Conservation (phyloP, 2,888 invertebrate species). For the Zeuzera pyrina region DNA sequence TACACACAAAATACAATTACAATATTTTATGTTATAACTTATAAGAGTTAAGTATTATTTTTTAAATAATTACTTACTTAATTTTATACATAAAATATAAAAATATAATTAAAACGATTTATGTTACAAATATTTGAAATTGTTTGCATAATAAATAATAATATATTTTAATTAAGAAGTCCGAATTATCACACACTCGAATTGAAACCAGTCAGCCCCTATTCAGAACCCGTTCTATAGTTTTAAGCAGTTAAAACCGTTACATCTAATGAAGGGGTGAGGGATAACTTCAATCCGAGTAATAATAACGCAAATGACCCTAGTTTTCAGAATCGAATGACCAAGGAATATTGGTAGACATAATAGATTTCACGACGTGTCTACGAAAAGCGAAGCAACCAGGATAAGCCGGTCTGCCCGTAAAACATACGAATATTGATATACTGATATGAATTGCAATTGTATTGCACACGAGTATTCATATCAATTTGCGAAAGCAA, state of each 20-base stretch:
- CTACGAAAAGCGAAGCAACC: too few relatives aligned
- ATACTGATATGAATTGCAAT: too few relatives aligned
- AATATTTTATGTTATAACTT: background rate
- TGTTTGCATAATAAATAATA: background rate
- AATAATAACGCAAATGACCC: conserved; percentile 64
- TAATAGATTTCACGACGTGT: too few relatives aligned
- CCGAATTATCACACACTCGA: conserved; percentile 59
- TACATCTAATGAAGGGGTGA: conserved; percentile 71
- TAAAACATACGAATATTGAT: too few relatives aligned
- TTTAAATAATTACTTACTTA: too few relatives aligned
- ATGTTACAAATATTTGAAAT: background rate
- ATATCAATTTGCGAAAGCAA: too few relatives aligned
- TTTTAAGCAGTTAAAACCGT: conserved; percentile 72
- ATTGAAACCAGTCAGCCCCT: conserved; percentile 60
- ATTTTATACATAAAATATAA: too few relatives aligned
- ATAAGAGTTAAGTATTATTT: too few relatives aligned
- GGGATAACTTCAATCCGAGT: conserved; percentile 57
- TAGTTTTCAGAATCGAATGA: conserved; percentile 28
- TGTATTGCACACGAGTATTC: too few relatives aligned
- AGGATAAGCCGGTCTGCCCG: too few relatives aligned
- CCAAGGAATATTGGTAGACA: too few relatives aligned
- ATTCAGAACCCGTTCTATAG: conserved; percentile 65
- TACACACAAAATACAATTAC: background rate
- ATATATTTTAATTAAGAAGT: conserved; percentile 52
- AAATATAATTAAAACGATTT: too few relatives aligned